Percentiles rank a stretch among this genome's conserved stretches.
Evolutionary conservation across 1,140 invertebrate species (phyloP).

Genomic region (Elysia chlorotica): DNA sequence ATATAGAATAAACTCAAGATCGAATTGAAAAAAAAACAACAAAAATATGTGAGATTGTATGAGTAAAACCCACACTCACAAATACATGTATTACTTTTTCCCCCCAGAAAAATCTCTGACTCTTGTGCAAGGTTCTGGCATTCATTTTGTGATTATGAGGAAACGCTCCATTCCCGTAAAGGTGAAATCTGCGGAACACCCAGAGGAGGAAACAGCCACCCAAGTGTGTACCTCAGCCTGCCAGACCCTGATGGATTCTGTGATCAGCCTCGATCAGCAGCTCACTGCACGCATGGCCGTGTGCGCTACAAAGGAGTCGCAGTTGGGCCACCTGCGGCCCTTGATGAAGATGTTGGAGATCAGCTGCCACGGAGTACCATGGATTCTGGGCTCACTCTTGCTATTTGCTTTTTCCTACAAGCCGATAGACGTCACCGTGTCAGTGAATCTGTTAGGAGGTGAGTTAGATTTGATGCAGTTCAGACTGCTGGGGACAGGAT

Average conservation of each 20-base stretch:
- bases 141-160: no score
- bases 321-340: conserved; percentile 44
- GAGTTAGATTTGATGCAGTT: conserved; percentile 48
- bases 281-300: conserved; percentile 38
- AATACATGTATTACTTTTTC: no score
- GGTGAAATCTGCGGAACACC: background rate
- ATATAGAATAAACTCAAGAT: no score
- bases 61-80: no score
- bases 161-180: conserved; percentile 11
- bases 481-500: background rate
- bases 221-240: conserved; percentile 20
- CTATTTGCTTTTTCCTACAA: conserved; percentile 76
- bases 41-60: no score
- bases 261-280: conserved; percentile 32
- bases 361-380: conserved; percentile 87
- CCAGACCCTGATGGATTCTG: conserved; percentile 19
- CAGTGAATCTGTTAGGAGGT: conserved; percentile 86
- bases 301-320: conserved; percentile 46
- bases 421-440: conserved; percentile 73
- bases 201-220: conserved; percentile 13
- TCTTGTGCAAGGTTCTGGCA: no score
- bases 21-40: no score
- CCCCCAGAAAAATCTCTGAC: no score
- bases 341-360: conserved; percentile 69
- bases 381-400: conserved; percentile 76